phyloP scores from a whole-genome alignment of 2,797 vertebrate genomes.

The Darevskia mixta region DNA sequence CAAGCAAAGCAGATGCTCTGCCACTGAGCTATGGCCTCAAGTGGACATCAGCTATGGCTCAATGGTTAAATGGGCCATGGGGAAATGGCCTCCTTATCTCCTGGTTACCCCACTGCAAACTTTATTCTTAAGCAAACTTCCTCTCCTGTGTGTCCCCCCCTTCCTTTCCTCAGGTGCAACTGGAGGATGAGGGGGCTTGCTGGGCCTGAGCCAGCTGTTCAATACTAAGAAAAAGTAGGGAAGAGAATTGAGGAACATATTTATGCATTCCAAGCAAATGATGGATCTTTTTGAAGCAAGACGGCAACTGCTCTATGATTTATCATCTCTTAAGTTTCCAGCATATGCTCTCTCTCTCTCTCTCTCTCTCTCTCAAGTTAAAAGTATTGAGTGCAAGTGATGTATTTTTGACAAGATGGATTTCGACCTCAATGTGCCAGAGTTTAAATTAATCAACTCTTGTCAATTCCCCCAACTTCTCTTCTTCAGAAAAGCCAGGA shows the following conservation, averaged over 20 bases:
- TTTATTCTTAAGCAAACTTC: background rate
- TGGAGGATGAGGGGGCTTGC: background rate
- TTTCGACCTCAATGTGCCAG: slow-evolving; percentile 78
- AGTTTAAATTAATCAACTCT: slow-evolving; percentile 76
- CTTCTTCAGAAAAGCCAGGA: slow-evolving; percentile 61
- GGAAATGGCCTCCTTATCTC: background rate
- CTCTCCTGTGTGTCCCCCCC: background rate
- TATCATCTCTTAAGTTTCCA: slow-evolving; percentile 64
- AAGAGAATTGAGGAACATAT: slow-evolving; percentile 54
- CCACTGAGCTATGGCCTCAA: background rate
- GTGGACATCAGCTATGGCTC: background rate
- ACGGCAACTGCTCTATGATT: slow-evolving; percentile 67
- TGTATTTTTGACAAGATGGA: slow-evolving; percentile 81
- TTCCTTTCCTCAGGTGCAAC: background rate
- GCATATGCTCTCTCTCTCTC: slow-evolving; percentile 61
- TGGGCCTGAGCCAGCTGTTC: slow-evolving; percentile 22
- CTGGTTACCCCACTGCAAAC: too few relatives aligned
- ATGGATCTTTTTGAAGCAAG: slow-evolving; percentile 71
- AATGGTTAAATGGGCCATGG: background rate
- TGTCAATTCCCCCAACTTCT: slow-evolving; percentile 73
- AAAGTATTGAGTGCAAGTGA: slow-evolving; percentile 71
- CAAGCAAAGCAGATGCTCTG: too few relatives aligned
- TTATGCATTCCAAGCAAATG: slow-evolving; percentile 63
- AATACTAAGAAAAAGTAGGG: slow-evolving; percentile 37
- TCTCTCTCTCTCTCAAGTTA: background rate